phyloP scores from a whole-genome alignment of 2,888 invertebrate genomes.

The Lobophora halterata region DNA sequence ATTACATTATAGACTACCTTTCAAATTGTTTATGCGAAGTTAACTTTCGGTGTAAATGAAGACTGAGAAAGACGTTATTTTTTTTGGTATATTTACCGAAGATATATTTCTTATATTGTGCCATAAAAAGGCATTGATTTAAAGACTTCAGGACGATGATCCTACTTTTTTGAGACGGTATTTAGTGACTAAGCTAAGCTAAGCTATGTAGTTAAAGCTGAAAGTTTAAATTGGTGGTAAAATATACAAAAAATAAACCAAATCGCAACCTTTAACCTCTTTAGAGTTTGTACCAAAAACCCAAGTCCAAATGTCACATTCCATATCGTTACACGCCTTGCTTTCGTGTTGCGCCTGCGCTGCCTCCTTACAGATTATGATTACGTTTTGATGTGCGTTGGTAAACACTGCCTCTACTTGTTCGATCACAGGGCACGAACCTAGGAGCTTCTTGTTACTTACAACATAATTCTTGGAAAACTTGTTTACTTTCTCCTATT shows the following conservation, averaged over 20 bases:
- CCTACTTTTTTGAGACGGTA: too few species aligned
- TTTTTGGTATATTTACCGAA: constrained; percentile 31
- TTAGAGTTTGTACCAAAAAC: constrained; percentile 51
- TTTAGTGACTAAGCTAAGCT: too few species aligned
- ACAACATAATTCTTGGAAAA: too few species aligned
- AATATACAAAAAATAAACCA: constrained; percentile 15
- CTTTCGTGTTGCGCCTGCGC: constrained; percentile 43
- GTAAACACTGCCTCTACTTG: too few species aligned
- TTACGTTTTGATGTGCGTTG: too few species aligned
- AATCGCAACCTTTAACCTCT: constrained; percentile 32
- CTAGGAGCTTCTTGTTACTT: too few species aligned
- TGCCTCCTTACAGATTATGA: constrained; percentile 68
- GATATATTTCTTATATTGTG: constrained; percentile 33
- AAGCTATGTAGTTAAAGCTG: too few species aligned
- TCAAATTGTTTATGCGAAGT: constrained; percentile 25
- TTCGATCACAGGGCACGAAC: too few species aligned
- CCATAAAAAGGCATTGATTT: constrained; percentile 35
- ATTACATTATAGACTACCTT: constrained; percentile 9
- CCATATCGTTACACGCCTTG: constrained; percentile 43
- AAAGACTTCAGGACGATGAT: constrained; percentile 7
- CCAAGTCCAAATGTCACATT: constrained; percentile 48
- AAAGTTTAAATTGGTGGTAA: constrained; percentile 5
- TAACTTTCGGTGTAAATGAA: constrained; percentile 41
- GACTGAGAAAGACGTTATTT: constrained; percentile 48
- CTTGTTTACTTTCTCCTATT: too few species aligned